Base-by-base conservation (phyloP, 2,888 invertebrate genomes). In the Atherix ibis region DNA sequence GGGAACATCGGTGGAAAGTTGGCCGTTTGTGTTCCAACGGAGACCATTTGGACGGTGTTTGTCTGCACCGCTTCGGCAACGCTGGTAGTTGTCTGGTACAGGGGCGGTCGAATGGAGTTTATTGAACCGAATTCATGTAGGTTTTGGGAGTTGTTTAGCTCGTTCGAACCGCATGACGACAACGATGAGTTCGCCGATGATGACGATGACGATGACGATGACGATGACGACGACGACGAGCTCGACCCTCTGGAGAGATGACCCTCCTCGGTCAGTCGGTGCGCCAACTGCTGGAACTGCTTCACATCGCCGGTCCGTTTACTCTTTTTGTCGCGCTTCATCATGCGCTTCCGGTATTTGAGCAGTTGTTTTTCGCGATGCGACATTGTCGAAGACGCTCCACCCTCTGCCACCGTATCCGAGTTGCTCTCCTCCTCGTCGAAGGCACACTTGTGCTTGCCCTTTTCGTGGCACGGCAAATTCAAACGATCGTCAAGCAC, bases 401-500 rank as follows among this genome's bases (percentile, higher is more conserved):
- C 12, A 3, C 18, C 37, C 5, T 41, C 52, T 40, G 50, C 52
- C 4, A 52, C 45, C 36, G 54, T 48, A 28, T 41, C 54, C 24
- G 51, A 60, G 46, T 29, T 52, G 8, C 70, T 72, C 3, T 76
- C 73, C 46, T 80, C 80, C 22, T 77, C 76, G 45, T 76, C 73
- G 49, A 78, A 78, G 35, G 68, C 73, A 56, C 82, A 83, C 43
- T 75, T 75, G 53, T 82, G 82, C 52, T 80, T 81, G 0, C 80
- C 82, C 38, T 70, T 78, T 44, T 76, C 70, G 44, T 73, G 75
- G 57, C 81, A 82, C 18, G 40, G 40, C 26, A 29, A 16, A 28
- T 37, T 36, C 8, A 33, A 26, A 27, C 40, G 27, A 15, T 37
- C 37, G 25, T 42, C 40, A 18, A 40, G 31, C 9, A 42, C 28